Conservation (phyloP, 2,797 vertebrate species). For the Pampus argenteus region DNA sequence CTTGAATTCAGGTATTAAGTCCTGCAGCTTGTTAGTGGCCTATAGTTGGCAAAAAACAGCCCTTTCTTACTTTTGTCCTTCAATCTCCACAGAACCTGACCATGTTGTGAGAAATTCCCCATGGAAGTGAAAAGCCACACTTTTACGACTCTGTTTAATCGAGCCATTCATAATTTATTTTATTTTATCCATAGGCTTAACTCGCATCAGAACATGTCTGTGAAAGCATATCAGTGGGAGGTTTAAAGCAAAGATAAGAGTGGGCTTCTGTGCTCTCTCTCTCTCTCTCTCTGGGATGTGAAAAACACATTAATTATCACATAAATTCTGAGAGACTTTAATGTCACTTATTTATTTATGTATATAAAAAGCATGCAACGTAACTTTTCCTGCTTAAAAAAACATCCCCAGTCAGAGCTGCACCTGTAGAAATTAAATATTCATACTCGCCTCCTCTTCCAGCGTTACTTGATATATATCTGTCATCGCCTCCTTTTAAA, state of each 20-base stretch:
- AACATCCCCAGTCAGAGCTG: slow-evolving; percentile 8
- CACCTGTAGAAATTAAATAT: slow-evolving; percentile 49
- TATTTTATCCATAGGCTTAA: slow-evolving; percentile 45
- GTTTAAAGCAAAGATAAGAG: slow-evolving; percentile 6
- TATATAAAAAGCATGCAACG: too few species aligned
- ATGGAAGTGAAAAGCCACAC: slow-evolving; percentile 69
- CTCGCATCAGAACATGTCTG: slow-evolving; percentile 33
- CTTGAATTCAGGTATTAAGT: background rate
- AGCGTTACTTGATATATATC: slow-evolving; percentile 42
- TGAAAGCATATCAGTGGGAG: background rate
- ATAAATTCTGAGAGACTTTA: background rate
- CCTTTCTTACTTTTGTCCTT: slow-evolving; percentile 10
- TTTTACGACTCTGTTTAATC: slow-evolving; percentile 70
- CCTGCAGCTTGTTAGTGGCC: background rate
- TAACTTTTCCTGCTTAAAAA: too few species aligned
- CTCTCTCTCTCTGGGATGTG: background rate
- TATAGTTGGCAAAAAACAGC: slow-evolving; percentile 2
- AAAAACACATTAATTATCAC: background rate
- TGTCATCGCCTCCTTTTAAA: slow-evolving; percentile 46
- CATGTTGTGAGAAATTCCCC: slow-evolving; percentile 81
- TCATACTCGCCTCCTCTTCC: slow-evolving; percentile 36
- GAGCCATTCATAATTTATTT: slow-evolving; percentile 66
- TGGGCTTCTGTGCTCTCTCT: slow-evolving; percentile 3
- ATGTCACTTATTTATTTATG: background rate
- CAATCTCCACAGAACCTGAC: slow-evolving; percentile 44